Evolutionary conservation across 2,113 vertebrate genomes (phyloP).

Genomic region (Calyptommatus sinebrachiatus): DNA sequence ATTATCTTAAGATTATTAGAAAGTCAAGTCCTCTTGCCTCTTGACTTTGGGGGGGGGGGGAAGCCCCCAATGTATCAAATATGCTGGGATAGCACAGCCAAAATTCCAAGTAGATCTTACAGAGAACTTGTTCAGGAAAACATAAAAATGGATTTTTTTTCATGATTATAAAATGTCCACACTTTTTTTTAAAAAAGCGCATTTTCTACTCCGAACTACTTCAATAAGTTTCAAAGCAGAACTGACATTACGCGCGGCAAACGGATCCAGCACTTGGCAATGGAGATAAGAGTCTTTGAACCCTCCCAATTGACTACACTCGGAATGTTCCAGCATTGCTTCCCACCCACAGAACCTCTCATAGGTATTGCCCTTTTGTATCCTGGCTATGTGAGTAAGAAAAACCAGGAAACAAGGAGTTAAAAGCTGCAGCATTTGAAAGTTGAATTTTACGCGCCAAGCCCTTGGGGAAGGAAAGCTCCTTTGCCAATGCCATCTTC

Average conservation of each 20-base stretch:
- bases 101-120: not conserved
- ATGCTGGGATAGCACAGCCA: not conserved
- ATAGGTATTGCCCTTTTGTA: too few relatives aligned
- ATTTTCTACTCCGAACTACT: not conserved
- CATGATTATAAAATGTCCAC: not conserved
- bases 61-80: not conserved
- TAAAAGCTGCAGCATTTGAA: constrained; percentile 22
- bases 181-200: not conserved
- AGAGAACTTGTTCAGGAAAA: not conserved
- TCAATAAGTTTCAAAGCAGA: not conserved
- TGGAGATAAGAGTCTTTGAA: not conserved
- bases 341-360: not conserved
- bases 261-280: not conserved
- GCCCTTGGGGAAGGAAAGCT: constrained; percentile 18
- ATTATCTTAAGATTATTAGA: too few relatives aligned
- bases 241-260: not conserved
- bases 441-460: constrained; percentile 27
- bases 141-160: not conserved
- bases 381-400: not conserved
- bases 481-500: not conserved
- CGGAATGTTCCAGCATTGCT: constrained; percentile 8
- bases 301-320: too few relatives aligned
- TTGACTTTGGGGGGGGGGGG: not conserved
- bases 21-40: not conserved
- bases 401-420: not conserved